Conservation (phyloP, 2,888 invertebrate genomes). For the Leucoma salicis region DNA sequence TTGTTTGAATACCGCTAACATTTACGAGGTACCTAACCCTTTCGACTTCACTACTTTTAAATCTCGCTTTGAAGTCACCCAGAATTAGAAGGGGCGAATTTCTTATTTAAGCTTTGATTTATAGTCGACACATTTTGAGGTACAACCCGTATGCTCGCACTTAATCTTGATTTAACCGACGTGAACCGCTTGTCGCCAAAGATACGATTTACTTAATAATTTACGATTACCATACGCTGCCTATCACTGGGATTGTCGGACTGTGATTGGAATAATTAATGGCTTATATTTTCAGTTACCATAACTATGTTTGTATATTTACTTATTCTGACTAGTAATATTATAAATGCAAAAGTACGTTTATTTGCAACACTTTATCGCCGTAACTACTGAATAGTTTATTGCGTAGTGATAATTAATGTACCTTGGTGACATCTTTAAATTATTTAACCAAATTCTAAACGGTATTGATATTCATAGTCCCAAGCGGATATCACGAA, state of each 20-base stretch:
- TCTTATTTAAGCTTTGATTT: conserved; percentile 72
- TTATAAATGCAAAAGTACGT: too few relatives aligned
- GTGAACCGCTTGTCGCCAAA: conserved; percentile 57
- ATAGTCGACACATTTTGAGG: conserved; percentile 67
- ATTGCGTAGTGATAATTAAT: too few relatives aligned
- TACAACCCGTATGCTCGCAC: conserved; percentile 63
- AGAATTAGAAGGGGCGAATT: conserved; percentile 68
- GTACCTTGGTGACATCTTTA: too few relatives aligned
- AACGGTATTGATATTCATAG: too few relatives aligned
- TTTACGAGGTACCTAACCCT: conserved; percentile 51
- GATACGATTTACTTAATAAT: conserved; percentile 58
- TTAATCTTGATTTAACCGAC: conserved; percentile 77
- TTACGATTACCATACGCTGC: conserved; percentile 57
- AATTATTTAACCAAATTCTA: too few relatives aligned
- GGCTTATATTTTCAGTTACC: conserved; percentile 2
- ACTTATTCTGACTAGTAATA: neutral
- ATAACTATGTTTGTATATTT: neutral
- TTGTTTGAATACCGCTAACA: conserved; percentile 38
- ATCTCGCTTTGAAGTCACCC: conserved; percentile 66
- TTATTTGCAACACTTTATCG: too few relatives aligned
- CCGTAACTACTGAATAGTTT: too few relatives aligned
- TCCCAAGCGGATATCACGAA: too few relatives aligned
- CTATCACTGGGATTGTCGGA: conserved; percentile 29
- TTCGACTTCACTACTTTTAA: conserved; percentile 43
- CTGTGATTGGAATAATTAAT: conserved; percentile 4